Percentiles rank a stretch among this genome's conserved stretches.
Evolutionary conservation across 2,797 vertebrate species (phyloP).

Genomic region (Muscicapa comitata): DNA sequence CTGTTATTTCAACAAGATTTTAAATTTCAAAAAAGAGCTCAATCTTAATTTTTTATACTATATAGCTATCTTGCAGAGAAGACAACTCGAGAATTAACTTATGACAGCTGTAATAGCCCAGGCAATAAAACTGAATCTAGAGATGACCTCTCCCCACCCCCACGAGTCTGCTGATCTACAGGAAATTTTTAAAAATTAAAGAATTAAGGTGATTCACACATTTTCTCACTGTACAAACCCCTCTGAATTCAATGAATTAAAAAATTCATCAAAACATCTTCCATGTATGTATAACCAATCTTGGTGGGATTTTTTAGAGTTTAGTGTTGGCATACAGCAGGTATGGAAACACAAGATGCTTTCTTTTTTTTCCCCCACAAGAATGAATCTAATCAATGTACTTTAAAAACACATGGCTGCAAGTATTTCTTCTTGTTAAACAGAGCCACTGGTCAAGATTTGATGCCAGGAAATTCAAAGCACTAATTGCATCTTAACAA

Average conservation of each 20-base stretch:
- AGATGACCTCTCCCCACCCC: neutral
- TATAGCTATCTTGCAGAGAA: neutral
- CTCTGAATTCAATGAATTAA: neutral
- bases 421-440: neutral
- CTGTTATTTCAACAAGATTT: conserved; percentile 6
- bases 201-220: neutral
- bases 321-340: neutral
- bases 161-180: neutral
- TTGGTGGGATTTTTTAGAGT: neutral
- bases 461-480: neutral
- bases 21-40: neutral
- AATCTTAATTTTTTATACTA: neutral
- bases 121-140: neutral
- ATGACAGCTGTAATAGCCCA: neutral
- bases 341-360: neutral
- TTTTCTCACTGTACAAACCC: neutral
- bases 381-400: neutral
- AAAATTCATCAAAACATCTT: neutral
- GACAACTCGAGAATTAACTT: conserved; percentile 15
- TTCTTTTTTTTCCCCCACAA: accelerated
- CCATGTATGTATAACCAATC: neutral
- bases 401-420: neutral
- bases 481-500: neutral
- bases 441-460: neutral
- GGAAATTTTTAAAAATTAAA: neutral